Conservation (phyloP, 1,140 invertebrate species). For the Rhizoglyphus robini region DNA sequence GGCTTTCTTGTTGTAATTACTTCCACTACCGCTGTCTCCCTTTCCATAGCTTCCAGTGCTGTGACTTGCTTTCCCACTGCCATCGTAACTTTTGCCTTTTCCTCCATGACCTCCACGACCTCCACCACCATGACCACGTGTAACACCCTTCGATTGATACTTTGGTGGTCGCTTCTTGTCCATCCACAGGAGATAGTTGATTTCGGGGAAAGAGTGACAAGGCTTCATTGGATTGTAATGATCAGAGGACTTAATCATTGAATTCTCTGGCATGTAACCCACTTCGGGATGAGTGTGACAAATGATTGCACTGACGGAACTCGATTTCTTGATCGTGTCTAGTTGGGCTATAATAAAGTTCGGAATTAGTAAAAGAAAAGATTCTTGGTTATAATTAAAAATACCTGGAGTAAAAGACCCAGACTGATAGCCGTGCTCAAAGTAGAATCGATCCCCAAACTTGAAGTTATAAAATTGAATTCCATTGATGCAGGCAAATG, state of each 20-base stretch:
- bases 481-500: slow-evolving; percentile 87
- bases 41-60: not conserved
- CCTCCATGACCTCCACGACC: not conserved
- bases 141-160: not conserved
- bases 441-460: slow-evolving; percentile 40
- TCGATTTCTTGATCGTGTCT: slow-evolving; percentile 11
- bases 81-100: not conserved
- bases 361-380: not conserved
- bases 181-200: slow-evolving; percentile 18
- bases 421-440: slow-evolving; percentile 35
- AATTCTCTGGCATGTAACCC: not conserved
- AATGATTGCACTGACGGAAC: not conserved
- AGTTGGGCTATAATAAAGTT: slow-evolving; percentile 12
- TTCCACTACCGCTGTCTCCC: not conserved
- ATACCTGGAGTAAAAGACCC: slow-evolving; percentile 35
- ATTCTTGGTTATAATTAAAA: not conserved
- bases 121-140: not conserved
- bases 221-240: slow-evolving; percentile 15
- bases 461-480: slow-evolving; percentile 80
- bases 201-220: slow-evolving; percentile 18
- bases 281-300: slow-evolving; percentile 16
- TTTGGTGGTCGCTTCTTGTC: slow-evolving; percentile 17
- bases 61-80: not conserved
- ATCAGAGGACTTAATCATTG: not conserved
- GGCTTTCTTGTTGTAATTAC: not conserved